Conservation (phyloP, 1,140 invertebrate genomes). For the Drosophila bocki region DNA sequence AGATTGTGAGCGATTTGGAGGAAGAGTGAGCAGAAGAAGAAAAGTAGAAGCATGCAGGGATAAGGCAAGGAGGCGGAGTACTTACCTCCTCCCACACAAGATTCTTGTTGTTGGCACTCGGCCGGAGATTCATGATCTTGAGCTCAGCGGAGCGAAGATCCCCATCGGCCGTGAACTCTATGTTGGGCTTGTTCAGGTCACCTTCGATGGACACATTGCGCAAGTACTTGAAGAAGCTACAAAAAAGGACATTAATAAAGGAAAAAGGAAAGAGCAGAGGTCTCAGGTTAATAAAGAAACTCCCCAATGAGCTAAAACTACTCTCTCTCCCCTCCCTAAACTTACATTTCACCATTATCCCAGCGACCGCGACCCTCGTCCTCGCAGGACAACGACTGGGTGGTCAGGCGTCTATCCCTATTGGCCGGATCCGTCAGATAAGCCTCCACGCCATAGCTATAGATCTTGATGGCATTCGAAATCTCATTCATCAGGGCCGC, state of each 20-base stretch:
- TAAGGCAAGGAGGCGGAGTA: conserved; percentile 20
- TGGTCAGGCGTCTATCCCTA: conserved; percentile 90
- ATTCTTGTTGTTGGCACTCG: conserved; percentile 90
- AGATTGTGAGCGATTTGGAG: conserved; percentile 3
- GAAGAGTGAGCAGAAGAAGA: conserved; percentile 19
- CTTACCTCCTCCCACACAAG: conserved; percentile 96
- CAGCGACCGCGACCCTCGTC: conserved; percentile 83
- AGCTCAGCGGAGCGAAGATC: conserved; percentile 94
- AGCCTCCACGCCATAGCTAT: conserved; percentile 95
- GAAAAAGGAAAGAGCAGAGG: neutral
- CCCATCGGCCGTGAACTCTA: conserved; percentile 95
- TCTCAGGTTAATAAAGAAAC: too few relatives aligned
- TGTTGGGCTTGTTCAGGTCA: conserved; percentile 91
- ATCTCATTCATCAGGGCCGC: conserved; percentile 93
- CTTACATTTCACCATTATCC: conserved; percentile 84
- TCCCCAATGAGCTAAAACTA: neutral
- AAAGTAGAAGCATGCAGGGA: conserved; percentile 44
- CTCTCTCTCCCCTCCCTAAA: neutral
- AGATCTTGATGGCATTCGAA: conserved; percentile 95
- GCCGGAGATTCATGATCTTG: conserved; percentile 96
- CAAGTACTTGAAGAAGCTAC: conserved; percentile 90
- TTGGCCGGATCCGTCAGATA: conserved; percentile 92
- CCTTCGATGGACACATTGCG: conserved; percentile 93
- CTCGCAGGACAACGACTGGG: conserved; percentile 89
- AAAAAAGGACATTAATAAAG: neutral